A percentile compares a stretch with the other conserved stretches of the same genome.
phyloP scores from a whole-genome alignment of 2,113 vertebrate genomes.

The Melanostigma gelatinosum region DNA sequence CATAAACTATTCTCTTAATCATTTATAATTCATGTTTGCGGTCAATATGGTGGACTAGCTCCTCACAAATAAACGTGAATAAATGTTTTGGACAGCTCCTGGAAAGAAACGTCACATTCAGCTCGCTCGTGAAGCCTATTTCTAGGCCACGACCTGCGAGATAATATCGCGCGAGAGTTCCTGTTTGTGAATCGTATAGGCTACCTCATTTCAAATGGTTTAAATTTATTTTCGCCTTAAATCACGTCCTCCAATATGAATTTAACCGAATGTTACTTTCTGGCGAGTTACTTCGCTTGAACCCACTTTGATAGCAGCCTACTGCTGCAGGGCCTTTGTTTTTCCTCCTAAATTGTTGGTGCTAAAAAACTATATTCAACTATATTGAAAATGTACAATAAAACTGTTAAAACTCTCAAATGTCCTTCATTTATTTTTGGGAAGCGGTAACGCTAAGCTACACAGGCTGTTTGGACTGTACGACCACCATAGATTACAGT shows the following conservation, averaged over 20 bases:
- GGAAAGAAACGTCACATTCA: constrained; percentile 24
- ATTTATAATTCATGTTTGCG: not conserved
- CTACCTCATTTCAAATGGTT: not conserved
- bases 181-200: not conserved
- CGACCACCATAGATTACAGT: not conserved
- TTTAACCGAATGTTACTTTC: not conserved
- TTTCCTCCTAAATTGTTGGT: not conserved
- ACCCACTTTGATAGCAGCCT: not conserved
- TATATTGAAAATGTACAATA: not conserved
- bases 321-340: not conserved
- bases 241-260: too few species aligned
- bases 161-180: not conserved
- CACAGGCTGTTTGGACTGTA: constrained; percentile 25
- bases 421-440: too few species aligned
- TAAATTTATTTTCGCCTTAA: not conserved
- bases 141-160: constrained; percentile 13
- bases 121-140: not conserved
- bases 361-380: not conserved
- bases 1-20: not conserved
- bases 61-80: not conserved
- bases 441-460: not conserved
- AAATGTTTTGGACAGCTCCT: constrained; percentile 23
- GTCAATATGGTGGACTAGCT: not conserved
- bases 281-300: not conserved
- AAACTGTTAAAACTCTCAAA: not conserved